Base-by-base conservation (phyloP, 2,888 invertebrate species). In the Acronicta aceris region DNA sequence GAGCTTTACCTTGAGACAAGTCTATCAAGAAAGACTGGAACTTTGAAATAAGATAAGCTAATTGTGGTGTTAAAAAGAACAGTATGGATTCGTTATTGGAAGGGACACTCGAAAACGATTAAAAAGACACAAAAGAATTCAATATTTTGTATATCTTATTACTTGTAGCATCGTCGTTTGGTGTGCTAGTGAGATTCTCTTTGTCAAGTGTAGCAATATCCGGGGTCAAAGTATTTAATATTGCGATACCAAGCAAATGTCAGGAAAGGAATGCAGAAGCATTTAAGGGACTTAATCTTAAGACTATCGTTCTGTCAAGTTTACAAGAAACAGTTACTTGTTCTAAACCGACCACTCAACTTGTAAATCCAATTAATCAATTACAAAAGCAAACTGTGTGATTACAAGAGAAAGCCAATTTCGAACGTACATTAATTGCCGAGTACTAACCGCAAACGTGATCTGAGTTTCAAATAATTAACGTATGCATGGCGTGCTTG, bases 391-490 rank as follows among this genome's bases (percentile, higher is more conserved):
- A 65, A 79, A 79, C 74, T 71, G 62, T 73, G 66, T 73, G 79
- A 70, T 76, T 76, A 78, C 71, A 58, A 74, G 82, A 81, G 85
- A 84, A 84, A 83, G 82, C 74, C 69, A 70, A 78, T 78, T 78
- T 71, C 71, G 74, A 70, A 74, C 62, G 64, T 64, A 74, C 72
- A 74, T 84, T 84, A 83, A 84, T 84, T 85, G 81, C 78, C 59
- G 70, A 59, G 71, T 61, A 74, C 60, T 45, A 68, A 59, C 60
- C 52, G 73, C 65, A 69, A 68, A 74, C 78, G 74, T 78, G 82
- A 77, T 78, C 78, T 74, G 47, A 42, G 76, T 79, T 78, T 80
- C 79, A 81, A 81, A 85, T 83, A 82, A 84, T 84, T 83, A 84
- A 81, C 72, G 76, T 70, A 66, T 60, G 63, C 57, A 71, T 74